Percentiles rank a stretch among this genome's conserved stretches.
Conservation (phyloP, 2,797 vertebrate genomes). For the Heteromormyrus szaboi region DNA sequence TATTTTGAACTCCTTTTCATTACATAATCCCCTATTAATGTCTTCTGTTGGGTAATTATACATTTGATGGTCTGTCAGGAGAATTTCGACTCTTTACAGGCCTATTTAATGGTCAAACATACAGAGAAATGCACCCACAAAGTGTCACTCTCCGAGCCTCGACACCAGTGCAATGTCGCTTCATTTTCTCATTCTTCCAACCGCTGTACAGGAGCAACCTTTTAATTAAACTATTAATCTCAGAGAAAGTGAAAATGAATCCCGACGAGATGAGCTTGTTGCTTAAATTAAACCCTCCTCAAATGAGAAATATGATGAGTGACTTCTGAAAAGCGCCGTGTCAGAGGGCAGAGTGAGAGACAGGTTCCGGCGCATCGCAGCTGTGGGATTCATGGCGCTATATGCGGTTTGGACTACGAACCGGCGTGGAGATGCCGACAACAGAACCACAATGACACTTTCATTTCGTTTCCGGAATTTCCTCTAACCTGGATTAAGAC, state of each 20-base stretch:
- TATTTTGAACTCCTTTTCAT: neutral
- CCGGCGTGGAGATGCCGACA: neutral
- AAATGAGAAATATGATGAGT: neutral
- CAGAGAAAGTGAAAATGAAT: constrained; percentile 21
- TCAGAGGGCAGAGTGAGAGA: neutral
- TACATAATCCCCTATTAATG: neutral
- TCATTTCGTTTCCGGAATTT: neutral
- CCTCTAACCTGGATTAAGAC: neutral
- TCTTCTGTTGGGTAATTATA: neutral
- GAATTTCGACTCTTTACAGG: neutral
- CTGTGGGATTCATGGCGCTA: neutral
- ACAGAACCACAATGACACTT: neutral
- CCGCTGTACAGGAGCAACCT: constrained; percentile 5
- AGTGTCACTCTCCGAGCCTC: neutral
- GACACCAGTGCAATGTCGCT: neutral
- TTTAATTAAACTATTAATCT: constrained; percentile 25
- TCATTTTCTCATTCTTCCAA: constrained; percentile 7
- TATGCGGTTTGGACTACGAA: neutral
- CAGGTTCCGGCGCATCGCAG: neutral
- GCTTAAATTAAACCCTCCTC: constrained; percentile 8
- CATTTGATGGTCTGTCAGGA: neutral
- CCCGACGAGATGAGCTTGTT: neutral
- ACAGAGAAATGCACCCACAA: neutral
- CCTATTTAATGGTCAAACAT: neutral
- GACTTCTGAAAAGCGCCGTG: neutral